phyloP scores from a whole-genome alignment of 2,888 invertebrate species.

The Lithosia quadra region DNA sequence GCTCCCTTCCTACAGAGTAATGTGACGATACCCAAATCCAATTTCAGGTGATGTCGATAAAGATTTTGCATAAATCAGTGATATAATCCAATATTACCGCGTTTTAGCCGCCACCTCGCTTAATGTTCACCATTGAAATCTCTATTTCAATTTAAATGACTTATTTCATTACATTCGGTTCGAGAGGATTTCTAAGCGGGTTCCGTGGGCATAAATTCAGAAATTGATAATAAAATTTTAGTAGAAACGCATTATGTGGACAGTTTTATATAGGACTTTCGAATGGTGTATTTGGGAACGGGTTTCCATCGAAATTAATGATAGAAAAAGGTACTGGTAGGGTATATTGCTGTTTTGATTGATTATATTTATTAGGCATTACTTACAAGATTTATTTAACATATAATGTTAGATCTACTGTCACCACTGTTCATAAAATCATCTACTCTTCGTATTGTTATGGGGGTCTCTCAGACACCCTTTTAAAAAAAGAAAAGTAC shows the following conservation, averaged over 20 bases:
- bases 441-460: too few species aligned
- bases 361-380: too few species aligned
- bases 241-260: conserved; percentile 67
- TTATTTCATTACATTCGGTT: conserved; percentile 81
- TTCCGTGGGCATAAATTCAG: conserved; percentile 76
- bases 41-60: conserved; percentile 83
- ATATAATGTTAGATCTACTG: not conserved
- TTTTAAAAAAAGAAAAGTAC: too few species aligned
- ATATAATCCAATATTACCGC: conserved; percentile 84
- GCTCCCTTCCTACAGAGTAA: conserved; percentile 52
- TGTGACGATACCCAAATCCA: conserved; percentile 78
- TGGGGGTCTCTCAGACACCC: too few species aligned
- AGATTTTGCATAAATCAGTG: conserved; percentile 86
- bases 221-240: conserved; percentile 84
- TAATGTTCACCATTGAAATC: conserved; percentile 83
- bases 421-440: too few species aligned
- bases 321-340: conserved; percentile 14
- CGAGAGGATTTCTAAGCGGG: conserved; percentile 67
- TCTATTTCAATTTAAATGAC: conserved; percentile 86
- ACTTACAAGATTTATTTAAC: not conserved
- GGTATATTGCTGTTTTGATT: not conserved
- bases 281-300: conserved; percentile 22
- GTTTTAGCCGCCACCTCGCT: conserved; percentile 74
- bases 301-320: conserved; percentile 18
- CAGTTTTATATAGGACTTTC: conserved; percentile 59